A percentile compares a stretch with the other conserved stretches of the same genome.
Conservation (phyloP, 2,888 invertebrate species). For the Dusona sp. region DNA sequence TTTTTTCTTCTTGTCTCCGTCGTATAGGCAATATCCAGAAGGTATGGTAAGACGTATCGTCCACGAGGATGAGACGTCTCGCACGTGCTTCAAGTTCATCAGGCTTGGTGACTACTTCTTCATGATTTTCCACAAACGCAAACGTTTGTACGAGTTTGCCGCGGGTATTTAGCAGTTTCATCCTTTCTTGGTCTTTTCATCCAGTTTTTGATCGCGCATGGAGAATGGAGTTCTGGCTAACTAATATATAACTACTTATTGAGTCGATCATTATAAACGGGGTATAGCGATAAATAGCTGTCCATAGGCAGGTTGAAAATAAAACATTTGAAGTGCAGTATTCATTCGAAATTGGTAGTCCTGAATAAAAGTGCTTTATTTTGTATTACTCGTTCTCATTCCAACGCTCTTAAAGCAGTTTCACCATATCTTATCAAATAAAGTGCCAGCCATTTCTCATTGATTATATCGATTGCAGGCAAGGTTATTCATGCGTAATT, state of each 20-base stretch:
- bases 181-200: constrained; percentile 54
- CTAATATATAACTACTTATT: constrained; percentile 20
- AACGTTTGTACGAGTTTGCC: constrained; percentile 31
- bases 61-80: constrained; percentile 53
- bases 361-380: background rate
- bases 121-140: constrained; percentile 67
- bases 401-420: background rate
- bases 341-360: background rate
- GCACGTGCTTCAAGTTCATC: constrained; percentile 70
- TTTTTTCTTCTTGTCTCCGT: background rate
- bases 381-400: background rate
- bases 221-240: constrained; percentile 28
- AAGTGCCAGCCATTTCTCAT: background rate
- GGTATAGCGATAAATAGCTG: constrained; percentile 2
- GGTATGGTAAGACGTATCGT: constrained; percentile 28
- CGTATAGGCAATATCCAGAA: constrained; percentile 29
- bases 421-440: constrained; percentile 8
- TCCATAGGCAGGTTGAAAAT: background rate
- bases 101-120: constrained; percentile 67
- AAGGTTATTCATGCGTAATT: constrained; percentile 4
- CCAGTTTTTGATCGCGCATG: constrained; percentile 35
- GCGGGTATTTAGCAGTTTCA: constrained; percentile 68
- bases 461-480: background rate
- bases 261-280: constrained; percentile 1
- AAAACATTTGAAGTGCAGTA: background rate